Evolutionary conservation across 1,140 invertebrate species (phyloP).

Genomic region (Drosophila punjabiensis): DNA sequence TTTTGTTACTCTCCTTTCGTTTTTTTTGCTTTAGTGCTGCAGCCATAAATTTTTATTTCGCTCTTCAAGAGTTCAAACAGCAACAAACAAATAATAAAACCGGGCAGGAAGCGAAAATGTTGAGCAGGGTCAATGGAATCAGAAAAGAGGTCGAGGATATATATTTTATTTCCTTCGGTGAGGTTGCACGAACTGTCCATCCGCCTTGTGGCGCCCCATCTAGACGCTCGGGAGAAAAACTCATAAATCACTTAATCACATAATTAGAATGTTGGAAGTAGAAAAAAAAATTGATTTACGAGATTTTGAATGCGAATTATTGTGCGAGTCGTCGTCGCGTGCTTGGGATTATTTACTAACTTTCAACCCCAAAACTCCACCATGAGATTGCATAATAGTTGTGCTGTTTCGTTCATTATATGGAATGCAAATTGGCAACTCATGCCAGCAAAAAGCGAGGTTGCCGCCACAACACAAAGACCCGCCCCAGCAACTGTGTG

Average conservation of each 20-base stretch:
- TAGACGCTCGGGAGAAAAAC: slow-evolving; percentile 43
- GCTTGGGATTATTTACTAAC: slow-evolving; percentile 77
- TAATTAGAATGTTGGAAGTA: slow-evolving; percentile 74
- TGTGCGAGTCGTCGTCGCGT: slow-evolving; percentile 61
- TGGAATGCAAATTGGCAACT: slow-evolving; percentile 44
- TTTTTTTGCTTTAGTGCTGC: slow-evolving; percentile 55
- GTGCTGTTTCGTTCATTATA: slow-evolving; percentile 38
- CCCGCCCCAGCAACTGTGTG: background rate
- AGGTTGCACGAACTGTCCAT: slow-evolving; percentile 4
- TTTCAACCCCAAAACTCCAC: slow-evolving; percentile 38
- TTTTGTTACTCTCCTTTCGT: slow-evolving; percentile 42
- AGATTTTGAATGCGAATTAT: slow-evolving; percentile 75
- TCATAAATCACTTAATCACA: slow-evolving; percentile 84
- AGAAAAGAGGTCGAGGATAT: slow-evolving; percentile 10
- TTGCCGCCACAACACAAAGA: background rate
- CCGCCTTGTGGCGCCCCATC: slow-evolving; percentile 15
- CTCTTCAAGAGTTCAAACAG: slow-evolving; percentile 66
- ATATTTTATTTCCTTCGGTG: slow-evolving; percentile 13
- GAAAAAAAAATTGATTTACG: slow-evolving; percentile 81
- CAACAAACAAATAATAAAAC: slow-evolving; percentile 65
- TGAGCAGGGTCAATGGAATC: slow-evolving; percentile 69
- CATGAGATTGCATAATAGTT: slow-evolving; percentile 52
- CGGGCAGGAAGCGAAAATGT: slow-evolving; percentile 34
- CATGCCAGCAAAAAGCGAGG: background rate
- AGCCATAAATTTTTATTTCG: slow-evolving; percentile 69